Percentiles rank a stretch among this genome's conserved stretches.
These are phyloP conservation scores for Patella caerulea DNA, from an alignment of 2,888 invertebrate genomes.

Conservation along the genomic window DNA sequence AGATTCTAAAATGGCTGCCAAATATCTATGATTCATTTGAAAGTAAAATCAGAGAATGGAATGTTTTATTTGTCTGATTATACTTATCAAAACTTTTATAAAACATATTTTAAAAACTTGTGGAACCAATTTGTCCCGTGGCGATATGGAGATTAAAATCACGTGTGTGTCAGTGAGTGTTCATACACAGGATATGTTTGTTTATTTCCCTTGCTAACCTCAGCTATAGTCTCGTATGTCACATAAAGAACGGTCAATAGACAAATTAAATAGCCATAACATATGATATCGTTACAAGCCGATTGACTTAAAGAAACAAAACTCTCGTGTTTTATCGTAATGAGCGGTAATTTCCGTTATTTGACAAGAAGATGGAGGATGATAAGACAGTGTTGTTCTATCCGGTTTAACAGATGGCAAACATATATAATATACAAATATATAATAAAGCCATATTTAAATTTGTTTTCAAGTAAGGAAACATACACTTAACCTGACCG, in stretches of 20 bases:
- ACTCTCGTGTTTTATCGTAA: conserved; percentile 10
- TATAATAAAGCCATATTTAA: neutral
- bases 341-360: conserved; percentile 11
- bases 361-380: neutral
- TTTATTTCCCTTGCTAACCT: conserved; percentile 5
- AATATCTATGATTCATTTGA: no score
- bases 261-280: conserved; percentile 2
- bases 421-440: neutral
- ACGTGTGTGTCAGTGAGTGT: no score
- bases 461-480: conserved; percentile 10
- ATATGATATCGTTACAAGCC: neutral
- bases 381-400: neutral
- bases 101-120: no score
- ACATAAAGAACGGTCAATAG: neutral
- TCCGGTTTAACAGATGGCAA: conserved; percentile 4
- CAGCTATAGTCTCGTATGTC: neutral
- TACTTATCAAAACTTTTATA: no score
- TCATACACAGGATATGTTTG: conserved; percentile 6
- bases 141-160: no score
- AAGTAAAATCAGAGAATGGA: no score
- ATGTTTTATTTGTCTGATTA: no score
- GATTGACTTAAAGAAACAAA: neutral
- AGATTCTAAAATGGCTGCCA: no score
- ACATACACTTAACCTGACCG: conserved; percentile 7
- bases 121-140: no score